Evolutionary conservation across 2,113 vertebrate genomes (phyloP).

Genomic region (Ramphastos sulfuratus): DNA sequence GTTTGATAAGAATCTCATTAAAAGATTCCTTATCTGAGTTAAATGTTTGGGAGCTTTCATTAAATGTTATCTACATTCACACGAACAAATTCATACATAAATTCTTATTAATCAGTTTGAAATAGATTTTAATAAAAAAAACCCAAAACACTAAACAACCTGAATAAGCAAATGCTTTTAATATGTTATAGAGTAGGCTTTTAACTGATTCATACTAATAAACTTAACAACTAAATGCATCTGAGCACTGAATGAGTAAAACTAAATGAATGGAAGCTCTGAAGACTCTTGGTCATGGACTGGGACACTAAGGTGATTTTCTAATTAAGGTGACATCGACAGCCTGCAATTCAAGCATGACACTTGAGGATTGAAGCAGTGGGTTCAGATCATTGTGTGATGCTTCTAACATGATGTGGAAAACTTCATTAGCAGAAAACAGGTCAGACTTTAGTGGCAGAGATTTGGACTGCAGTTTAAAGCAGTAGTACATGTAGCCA

Average conservation of each 20-base stretch:
- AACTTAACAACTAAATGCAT: slow-evolving; percentile 2
- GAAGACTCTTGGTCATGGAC: neutral
- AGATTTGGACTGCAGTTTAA: neutral
- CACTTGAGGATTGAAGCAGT: neutral
- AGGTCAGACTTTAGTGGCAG: neutral
- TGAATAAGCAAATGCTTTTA: neutral
- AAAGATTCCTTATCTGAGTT: slow-evolving; percentile 27
- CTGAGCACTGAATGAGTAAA: neutral
- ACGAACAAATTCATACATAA: slow-evolving; percentile 34
- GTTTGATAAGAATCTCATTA: slow-evolving; percentile 43
- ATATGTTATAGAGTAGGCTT: neutral
- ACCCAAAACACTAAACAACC: neutral
- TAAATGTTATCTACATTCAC: slow-evolving; percentile 34
- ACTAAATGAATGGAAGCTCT: neutral
- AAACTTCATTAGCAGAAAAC: neutral
- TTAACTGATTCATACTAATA: slow-evolving; percentile 18
- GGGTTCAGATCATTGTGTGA: neutral
- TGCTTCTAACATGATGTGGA: neutral
- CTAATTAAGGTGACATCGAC: slow-evolving; percentile 19
- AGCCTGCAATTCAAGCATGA: neutral
- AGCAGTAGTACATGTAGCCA: neutral
- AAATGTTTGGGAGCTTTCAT: slow-evolving; percentile 26
- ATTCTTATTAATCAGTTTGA: slow-evolving; percentile 43
- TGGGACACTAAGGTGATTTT: neutral
- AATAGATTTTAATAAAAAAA: slow-evolving; percentile 35